These are phyloP conservation scores for Rhabdomys pumilio DNA, from an alignment of 2,797 vertebrate genomes.

Conservation along the genomic window DNA sequence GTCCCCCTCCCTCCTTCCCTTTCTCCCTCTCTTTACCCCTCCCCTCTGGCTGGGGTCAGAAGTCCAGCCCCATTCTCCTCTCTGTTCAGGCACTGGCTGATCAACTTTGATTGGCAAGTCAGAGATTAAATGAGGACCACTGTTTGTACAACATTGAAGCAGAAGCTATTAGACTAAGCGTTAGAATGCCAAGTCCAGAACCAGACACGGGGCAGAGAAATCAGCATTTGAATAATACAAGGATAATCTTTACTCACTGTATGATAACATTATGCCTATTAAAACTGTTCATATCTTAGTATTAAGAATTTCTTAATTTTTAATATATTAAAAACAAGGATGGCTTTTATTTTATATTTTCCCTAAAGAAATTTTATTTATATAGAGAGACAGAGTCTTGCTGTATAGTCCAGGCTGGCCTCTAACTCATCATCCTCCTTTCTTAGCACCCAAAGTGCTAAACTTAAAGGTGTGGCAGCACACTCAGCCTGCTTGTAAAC, in stretches of 20 bases:
- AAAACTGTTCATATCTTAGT: slow-evolving; percentile 16
- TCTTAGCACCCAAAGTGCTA: not conserved
- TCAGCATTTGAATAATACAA: not conserved
- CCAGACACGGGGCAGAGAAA: not conserved
- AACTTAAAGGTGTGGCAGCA: not conserved
- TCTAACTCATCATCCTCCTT: not conserved
- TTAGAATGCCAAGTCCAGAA: not conserved
- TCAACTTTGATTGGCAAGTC: not conserved
- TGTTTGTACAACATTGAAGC: not conserved
- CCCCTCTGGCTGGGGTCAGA: not conserved
- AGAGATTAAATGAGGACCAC: not conserved
- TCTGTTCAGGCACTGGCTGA: not conserved
- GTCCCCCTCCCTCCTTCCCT: too few relatives aligned
- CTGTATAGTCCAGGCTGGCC: not conserved
- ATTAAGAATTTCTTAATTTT: slow-evolving; percentile 58
- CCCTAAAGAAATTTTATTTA: not conserved
- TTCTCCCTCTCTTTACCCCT: too few relatives aligned
- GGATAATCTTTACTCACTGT: not conserved
- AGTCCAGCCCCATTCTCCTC: not conserved
- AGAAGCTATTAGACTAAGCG: not conserved
- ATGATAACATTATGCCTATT: not conserved
- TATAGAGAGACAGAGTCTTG: not conserved
- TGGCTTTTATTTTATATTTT: slow-evolving; percentile 63
- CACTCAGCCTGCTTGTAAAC: not conserved
- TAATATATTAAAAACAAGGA: slow-evolving; percentile 61